These are phyloP conservation scores for Parazoanthus atlanticus DNA, from an alignment of 92 coral and sea anemone species.

Conservation along the genomic window DNA sequence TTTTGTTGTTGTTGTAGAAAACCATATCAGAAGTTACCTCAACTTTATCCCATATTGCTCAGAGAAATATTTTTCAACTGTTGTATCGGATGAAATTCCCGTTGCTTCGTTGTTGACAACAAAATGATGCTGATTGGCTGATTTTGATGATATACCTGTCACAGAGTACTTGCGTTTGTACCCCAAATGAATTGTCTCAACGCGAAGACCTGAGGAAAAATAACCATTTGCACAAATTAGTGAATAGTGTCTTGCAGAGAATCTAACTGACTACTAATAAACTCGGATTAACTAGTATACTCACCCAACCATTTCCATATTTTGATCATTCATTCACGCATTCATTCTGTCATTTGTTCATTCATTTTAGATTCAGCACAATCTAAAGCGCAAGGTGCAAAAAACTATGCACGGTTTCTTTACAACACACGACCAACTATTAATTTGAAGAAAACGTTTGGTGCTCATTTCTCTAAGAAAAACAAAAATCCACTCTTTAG, in stretches of 20 bases:
- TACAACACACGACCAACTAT: too few species aligned
- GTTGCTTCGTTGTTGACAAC: slow-evolving; percentile 50
- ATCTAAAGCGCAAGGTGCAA: too few species aligned
- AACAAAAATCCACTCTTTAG: too few species aligned
- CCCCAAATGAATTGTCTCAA: slow-evolving; percentile 69
- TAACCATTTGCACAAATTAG: background rate
- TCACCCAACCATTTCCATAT: too few species aligned
- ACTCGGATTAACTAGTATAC: background rate
- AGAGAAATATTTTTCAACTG: slow-evolving; percentile 78
- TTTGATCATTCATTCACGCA: too few species aligned
- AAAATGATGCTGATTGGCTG: slow-evolving; percentile 63
- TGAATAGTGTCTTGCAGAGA: background rate
- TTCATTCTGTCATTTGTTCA: too few species aligned
- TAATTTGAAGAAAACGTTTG: too few species aligned
- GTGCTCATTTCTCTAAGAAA: too few species aligned
- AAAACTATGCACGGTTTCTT: too few species aligned
- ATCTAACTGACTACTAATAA: background rate
- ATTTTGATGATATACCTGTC: slow-evolving; percentile 53
- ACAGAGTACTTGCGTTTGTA: slow-evolving; percentile 80
- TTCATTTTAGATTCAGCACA: too few species aligned
- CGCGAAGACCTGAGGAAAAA: slow-evolving; percentile 64
- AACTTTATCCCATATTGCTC: slow-evolving; percentile 63
- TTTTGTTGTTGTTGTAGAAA: background rate
- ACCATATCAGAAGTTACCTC: slow-evolving; percentile 53
- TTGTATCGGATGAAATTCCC: slow-evolving; percentile 33